phyloP scores from a whole-genome alignment of 1,140 invertebrate species.

The Chelonus insularis region DNA sequence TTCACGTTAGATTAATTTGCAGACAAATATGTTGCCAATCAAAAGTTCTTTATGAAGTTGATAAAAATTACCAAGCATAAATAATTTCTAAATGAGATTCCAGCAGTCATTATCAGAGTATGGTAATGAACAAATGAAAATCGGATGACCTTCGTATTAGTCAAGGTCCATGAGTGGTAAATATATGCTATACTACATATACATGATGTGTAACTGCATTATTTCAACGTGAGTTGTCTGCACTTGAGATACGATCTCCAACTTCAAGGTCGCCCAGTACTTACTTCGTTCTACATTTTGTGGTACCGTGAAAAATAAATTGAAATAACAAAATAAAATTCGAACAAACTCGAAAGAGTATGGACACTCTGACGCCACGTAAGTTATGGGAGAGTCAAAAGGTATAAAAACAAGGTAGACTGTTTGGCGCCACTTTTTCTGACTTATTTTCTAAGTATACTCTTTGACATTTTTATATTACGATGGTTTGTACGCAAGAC shows the following conservation, averaged over 20 bases:
- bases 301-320: background rate
- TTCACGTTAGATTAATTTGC: too few species aligned
- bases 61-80: too few species aligned
- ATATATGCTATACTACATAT: too few species aligned
- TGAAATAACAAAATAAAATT: background rate
- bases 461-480: background rate
- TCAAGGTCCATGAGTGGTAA: too few species aligned
- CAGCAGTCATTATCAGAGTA: too few species aligned
- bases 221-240: background rate
- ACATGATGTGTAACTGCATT: constrained; percentile 10
- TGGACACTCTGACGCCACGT: background rate
- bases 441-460: background rate
- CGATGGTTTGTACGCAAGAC: too few species aligned
- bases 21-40: too few species aligned
- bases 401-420: constrained; percentile 3
- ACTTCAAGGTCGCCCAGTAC: constrained; percentile 16
- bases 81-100: too few species aligned
- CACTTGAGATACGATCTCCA: constrained; percentile 16
- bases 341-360: background rate
- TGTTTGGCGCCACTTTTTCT: background rate
- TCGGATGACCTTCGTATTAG: too few species aligned
- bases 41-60: too few species aligned
- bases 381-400: background rate
- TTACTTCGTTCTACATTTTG: constrained; percentile 6
- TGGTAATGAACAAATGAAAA: too few species aligned